Evolutionary conservation across 2,113 vertebrate genomes (phyloP).

Genomic region (Crocuta crocuta): DNA sequence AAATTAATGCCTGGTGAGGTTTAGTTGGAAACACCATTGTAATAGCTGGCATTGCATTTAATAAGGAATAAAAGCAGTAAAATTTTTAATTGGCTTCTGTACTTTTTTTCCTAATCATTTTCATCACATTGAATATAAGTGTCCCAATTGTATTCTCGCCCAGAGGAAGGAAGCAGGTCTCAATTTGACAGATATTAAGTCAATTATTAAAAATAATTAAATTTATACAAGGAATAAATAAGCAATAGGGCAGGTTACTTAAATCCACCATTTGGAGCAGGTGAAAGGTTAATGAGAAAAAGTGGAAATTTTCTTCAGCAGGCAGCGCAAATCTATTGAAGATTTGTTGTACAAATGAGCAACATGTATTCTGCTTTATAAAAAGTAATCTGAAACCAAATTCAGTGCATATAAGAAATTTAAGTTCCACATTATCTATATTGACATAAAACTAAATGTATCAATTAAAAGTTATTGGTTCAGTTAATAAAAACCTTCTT

Average conservation of each 20-base stretch:
- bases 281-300: neutral
- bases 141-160: neutral
- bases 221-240: neutral
- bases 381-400: neutral
- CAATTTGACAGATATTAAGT: neutral
- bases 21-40: neutral
- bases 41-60: neutral
- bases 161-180: neutral
- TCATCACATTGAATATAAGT: neutral
- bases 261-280: neutral
- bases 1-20: neutral
- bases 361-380: neutral
- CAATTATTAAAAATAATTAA: conserved; percentile 31
- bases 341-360: neutral
- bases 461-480: neutral
- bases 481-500: neutral
- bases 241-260: neutral
- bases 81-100: neutral
- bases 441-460: neutral
- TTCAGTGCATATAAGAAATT: neutral
- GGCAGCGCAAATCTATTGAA: neutral
- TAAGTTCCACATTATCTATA: neutral
- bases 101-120: neutral
- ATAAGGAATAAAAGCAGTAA: neutral
- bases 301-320: neutral